Evolutionary conservation across 2,113 vertebrate genomes (phyloP).

Genomic region (Corydoras sp.): DNA sequence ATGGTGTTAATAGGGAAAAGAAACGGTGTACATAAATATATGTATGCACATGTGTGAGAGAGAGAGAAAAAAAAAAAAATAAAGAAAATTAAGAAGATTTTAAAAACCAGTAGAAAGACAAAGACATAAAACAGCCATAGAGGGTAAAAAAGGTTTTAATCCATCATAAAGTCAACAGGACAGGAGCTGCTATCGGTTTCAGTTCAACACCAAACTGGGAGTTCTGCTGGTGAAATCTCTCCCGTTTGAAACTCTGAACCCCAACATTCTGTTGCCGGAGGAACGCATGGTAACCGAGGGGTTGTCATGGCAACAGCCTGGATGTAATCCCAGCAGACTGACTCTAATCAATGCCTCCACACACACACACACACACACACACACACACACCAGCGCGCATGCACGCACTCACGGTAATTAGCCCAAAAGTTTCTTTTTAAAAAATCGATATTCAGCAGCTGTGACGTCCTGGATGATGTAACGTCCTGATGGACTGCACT

Average conservation of each 20-base stretch:
- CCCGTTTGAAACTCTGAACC: constrained; percentile 46
- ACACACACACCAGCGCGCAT: neutral
- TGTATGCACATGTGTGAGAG: too few relatives aligned
- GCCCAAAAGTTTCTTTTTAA: constrained; percentile 13
- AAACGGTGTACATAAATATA: too few relatives aligned
- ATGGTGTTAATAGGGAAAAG: too few relatives aligned
- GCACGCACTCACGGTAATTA: constrained; percentile 15
- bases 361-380: constrained; percentile 30
- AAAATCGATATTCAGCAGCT: constrained; percentile 29
- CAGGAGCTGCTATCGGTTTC: too few relatives aligned
- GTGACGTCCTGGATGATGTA: too few relatives aligned
- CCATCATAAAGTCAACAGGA: too few relatives aligned
- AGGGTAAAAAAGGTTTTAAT: too few relatives aligned
- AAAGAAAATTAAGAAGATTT: too few relatives aligned
- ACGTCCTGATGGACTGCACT: too few relatives aligned
- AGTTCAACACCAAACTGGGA: constrained; percentile 34
- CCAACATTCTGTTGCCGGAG: constrained; percentile 48
- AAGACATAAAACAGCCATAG: too few relatives aligned
- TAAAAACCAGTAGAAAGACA: too few relatives aligned
- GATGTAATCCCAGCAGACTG: constrained; percentile 48
- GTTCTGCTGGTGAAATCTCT: constrained; percentile 36
- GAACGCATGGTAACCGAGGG: constrained; percentile 38
- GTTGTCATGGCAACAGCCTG: constrained; percentile 42
- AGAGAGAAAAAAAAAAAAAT: too few relatives aligned
- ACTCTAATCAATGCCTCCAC: constrained; percentile 44